Percentiles rank a stretch among this genome's conserved stretches.
Conservation (phyloP, 2,113 vertebrate genomes). For the Thunnus thynnus region DNA sequence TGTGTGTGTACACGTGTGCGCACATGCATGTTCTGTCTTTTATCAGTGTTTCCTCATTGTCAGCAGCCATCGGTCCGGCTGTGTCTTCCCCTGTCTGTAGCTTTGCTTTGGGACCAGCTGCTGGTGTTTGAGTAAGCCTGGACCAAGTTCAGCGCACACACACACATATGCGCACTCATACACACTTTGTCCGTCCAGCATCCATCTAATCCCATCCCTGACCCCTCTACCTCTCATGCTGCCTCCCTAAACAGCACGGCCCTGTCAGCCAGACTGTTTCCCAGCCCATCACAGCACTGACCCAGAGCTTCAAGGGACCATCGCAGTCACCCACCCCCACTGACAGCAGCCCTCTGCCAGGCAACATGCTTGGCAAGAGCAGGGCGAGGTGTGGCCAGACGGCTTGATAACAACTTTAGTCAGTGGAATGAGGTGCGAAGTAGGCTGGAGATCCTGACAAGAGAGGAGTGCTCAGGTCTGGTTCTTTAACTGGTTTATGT, state of each 20-base stretch:
- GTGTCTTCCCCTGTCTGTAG: conserved; percentile 56
- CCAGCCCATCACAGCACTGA: conserved; percentile 76
- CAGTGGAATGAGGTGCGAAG: conserved; percentile 56
- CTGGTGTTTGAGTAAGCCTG: conserved; percentile 75
- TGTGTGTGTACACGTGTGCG: conserved; percentile 1
- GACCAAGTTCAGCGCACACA: conserved; percentile 63
- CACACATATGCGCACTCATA: conserved; percentile 36
- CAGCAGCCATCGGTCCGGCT: conserved; percentile 70
- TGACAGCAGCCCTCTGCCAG: conserved; percentile 72
- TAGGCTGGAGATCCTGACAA: conserved; percentile 53
- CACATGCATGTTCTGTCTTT: conserved; percentile 65
- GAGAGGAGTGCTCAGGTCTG: conserved; percentile 53
- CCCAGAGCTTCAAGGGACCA: conserved; percentile 69
- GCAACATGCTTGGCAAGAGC: conserved; percentile 65
- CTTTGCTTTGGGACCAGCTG: conserved; percentile 71
- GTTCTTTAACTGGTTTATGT: conserved; percentile 61
- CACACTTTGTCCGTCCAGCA: conserved; percentile 60
- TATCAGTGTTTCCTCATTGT: conserved; percentile 81
- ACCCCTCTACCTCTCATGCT: conserved; percentile 51
- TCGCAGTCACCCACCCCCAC: conserved; percentile 61
- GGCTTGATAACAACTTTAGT: conserved; percentile 67
- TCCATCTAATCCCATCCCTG: conserved; percentile 61
- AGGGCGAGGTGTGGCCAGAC: conserved; percentile 60
- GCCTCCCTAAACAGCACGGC: conserved; percentile 72
- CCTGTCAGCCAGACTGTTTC: conserved; percentile 78